These are phyloP conservation scores for Periophthalmus modestus DNA, from an alignment of 2,113 vertebrate species.

Conservation along the genomic window DNA sequence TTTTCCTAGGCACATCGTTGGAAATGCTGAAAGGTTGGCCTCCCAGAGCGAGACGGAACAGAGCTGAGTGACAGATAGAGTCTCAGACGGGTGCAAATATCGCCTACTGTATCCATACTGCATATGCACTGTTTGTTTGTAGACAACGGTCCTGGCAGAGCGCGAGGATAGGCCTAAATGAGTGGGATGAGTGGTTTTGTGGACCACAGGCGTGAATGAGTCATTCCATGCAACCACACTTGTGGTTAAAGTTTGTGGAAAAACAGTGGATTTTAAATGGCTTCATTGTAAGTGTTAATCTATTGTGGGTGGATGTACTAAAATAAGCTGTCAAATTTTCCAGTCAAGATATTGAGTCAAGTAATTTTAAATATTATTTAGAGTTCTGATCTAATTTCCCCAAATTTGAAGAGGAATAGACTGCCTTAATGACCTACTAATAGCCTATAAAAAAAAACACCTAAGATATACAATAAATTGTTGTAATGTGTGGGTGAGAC, in stretches of 20 bases:
- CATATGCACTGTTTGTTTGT: conserved; percentile 18
- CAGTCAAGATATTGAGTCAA: not conserved
- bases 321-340: not conserved
- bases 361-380: not conserved
- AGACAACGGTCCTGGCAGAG: conserved; percentile 31
- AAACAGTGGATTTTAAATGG: not conserved
- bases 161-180: conserved; percentile 18
- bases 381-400: not conserved
- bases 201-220: conserved; percentile 57
- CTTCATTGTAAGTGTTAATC: not conserved
- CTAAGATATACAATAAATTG: too few species aligned
- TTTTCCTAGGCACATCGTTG: conserved; percentile 75
- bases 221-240: conserved; percentile 55
- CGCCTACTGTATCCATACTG: conserved; percentile 28
- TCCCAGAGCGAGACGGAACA: conserved; percentile 66
- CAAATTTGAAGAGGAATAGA: not conserved
- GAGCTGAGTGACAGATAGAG: conserved; percentile 67
- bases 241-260: conserved; percentile 35
- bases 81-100: conserved; percentile 38
- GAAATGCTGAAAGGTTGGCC: conserved; percentile 76
- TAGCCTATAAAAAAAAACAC: not conserved
- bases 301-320: not conserved
- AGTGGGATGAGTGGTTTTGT: conserved; percentile 54
- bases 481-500: too few species aligned
- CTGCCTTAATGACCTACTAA: not conserved